These are phyloP conservation scores for Drosophila anomalata DNA, from an alignment of 2,888 invertebrate genomes.

Conservation along the genomic window DNA sequence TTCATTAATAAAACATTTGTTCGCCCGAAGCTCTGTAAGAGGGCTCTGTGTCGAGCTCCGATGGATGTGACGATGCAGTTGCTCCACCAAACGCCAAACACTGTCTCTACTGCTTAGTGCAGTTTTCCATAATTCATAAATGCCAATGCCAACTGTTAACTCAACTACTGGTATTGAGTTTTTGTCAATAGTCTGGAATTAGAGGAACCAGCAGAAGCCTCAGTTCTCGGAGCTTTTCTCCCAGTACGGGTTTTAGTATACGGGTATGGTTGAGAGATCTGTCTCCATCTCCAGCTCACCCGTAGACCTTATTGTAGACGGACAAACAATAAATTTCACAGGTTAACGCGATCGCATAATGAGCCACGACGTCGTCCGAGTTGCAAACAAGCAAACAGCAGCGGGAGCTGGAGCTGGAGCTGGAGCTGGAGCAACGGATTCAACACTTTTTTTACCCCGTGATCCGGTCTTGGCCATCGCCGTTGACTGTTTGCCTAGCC, in stretches of 20 bases:
- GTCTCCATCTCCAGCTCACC: conserved; percentile 24
- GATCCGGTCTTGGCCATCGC: conserved; percentile 25
- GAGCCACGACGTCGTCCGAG: conserved; percentile 61
- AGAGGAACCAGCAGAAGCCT: conserved; percentile 44
- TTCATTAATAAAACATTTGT: conserved; percentile 81
- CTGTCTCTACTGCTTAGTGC: conserved; percentile 46
- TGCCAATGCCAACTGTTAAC: conserved; percentile 74
- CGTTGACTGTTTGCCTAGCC: conserved; percentile 46
- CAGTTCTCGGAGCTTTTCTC: conserved; percentile 46
- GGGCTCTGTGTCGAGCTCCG: conserved; percentile 1
- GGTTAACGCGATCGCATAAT: conserved; percentile 83
- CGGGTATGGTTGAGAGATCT: conserved; percentile 11
- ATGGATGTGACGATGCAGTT: conserved; percentile 44
- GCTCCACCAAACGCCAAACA: conserved; percentile 11
- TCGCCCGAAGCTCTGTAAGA: conserved; percentile 52
- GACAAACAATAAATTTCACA: conserved; percentile 81
- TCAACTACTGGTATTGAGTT: conserved; percentile 81
- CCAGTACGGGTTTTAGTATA: not conserved
- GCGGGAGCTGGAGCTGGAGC: conserved; percentile 22
- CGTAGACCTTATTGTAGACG: conserved; percentile 50
- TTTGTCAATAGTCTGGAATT: conserved; percentile 77
- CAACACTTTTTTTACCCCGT: conserved; percentile 62
- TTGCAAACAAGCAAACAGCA: conserved; percentile 66
- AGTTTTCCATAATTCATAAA: conserved; percentile 75
- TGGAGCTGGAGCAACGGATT: conserved; percentile 57